Evolutionary conservation across 2,797 vertebrate genomes (phyloP), one percentile per base, ranked within the genome.

Genomic region (Brachyrhaphis roseni): DNA sequence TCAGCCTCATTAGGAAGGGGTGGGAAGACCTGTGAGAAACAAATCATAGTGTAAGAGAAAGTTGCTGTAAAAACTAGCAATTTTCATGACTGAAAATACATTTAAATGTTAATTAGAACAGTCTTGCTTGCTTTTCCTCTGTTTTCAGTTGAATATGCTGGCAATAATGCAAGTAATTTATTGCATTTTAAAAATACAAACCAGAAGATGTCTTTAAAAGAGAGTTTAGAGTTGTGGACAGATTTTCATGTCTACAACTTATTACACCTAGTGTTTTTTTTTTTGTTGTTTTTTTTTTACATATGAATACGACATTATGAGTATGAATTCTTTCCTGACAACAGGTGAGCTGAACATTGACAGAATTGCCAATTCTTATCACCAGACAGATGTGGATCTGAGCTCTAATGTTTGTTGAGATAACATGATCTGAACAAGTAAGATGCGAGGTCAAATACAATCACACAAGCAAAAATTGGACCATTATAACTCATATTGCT

Each of bases 1-100:
- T 99, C 98, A 77, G 96, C 97, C 93, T 99, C 98, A 11, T 98
- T 97, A 84, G 97, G 97, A 93, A 97, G 93, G 0, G 97, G 96
- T 74, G 98, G 97, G 94, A 98, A 98, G 82, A 97, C 97, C 98
- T 99, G 95, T 36, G 68, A 76, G 78, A 84, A 75, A 88, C 59
- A 87, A 90, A 86, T 78, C 80, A 87, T 16, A 79, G 83, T 64
- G 72, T 73, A 49, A 85, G 81, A 90, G 74, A 86, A 73, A 7
- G 75, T 26, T 47, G 73, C 72, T 84, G 85, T 82, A 81, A 88
- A 68, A 49, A 74, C 31, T 75, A 34, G 46, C 13, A 26, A 74
- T 81, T 75, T 78, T 46, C 12, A 82, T 66, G 59, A 62, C 8
- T 55, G 15, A 0, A 47, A 78, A 74, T 78, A 85, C 78, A 79